phyloP scores from a whole-genome alignment of 1,140 invertebrate genomes.

The Daktulosphaira vitifoliae region DNA sequence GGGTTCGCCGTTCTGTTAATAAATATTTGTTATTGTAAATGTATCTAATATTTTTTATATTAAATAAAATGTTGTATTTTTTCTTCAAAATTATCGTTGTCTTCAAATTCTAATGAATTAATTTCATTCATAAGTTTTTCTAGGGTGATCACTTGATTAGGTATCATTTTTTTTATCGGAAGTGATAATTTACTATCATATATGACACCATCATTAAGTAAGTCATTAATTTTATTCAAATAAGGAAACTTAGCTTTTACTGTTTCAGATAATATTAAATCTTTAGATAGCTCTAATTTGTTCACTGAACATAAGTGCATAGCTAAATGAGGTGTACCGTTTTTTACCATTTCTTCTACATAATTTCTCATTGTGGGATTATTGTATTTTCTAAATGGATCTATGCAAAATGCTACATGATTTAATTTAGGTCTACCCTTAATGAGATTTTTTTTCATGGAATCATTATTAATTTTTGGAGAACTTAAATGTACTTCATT shows the following conservation, averaged over 20 bases:
- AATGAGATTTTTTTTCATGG: background rate
- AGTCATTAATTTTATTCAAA: background rate
- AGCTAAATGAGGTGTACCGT: conserved; percentile 16
- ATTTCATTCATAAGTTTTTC: background rate
- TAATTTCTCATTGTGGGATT: background rate
- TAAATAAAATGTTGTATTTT: background rate
- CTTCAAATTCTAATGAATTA: conserved; percentile 5
- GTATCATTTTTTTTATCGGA: background rate
- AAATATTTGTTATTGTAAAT: too few species aligned
- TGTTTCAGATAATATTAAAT: background rate
- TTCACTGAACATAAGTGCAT: conserved; percentile 14
- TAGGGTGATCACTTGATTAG: background rate
- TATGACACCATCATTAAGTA: conserved; percentile 10
- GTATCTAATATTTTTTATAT: too few species aligned
- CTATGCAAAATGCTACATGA: background rate
- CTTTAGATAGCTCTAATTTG: conserved; percentile 13
- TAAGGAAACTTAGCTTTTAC: conserved; percentile 5
- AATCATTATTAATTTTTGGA: background rate
- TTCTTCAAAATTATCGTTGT: conserved; percentile 17
- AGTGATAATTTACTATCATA: background rate
- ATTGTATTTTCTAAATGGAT: background rate
- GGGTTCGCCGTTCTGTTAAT: too few species aligned
- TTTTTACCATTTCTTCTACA: conserved; percentile 19
- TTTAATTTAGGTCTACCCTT: conserved; percentile 3
- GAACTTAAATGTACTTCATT: background rate